These are phyloP conservation scores for Mastacembelus armatus DNA, from an alignment of 2,797 vertebrate genomes.

Conservation along the genomic window DNA sequence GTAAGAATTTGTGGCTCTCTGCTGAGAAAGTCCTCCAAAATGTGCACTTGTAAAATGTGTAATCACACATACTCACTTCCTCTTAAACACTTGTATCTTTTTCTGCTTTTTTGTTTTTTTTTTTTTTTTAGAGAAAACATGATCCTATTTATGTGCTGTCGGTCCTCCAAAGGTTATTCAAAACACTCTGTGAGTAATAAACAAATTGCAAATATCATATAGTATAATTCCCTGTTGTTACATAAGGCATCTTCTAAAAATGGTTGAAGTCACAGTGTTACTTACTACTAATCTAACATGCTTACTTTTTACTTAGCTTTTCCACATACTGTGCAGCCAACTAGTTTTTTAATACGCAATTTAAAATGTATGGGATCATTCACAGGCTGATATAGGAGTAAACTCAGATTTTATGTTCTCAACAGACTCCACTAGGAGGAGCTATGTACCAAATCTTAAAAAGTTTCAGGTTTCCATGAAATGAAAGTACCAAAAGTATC, in stretches of 20 bases:
- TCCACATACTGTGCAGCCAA: neutral
- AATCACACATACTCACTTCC: neutral
- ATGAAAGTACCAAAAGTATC: conserved; percentile 10
- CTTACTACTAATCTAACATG: neutral
- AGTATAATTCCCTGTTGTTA: neutral
- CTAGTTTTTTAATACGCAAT: neutral
- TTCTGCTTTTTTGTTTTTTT: conserved; percentile 4
- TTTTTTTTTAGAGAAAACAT: conserved; percentile 85
- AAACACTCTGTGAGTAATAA: conserved; percentile 90
- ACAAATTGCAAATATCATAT: neutral
- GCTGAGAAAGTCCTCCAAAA: neutral
- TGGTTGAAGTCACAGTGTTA: neutral
- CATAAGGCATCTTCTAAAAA: neutral
- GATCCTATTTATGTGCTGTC: conserved; percentile 90
- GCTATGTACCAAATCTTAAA: conserved; percentile 35
- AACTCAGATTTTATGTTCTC: neutral
- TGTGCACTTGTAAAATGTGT: neutral
- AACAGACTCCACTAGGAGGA: conserved; percentile 59
- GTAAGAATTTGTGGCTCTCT: conserved; percentile 80
- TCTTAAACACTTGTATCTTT: conserved; percentile 5
- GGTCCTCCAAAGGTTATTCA: conserved; percentile 89
- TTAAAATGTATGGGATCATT: neutral
- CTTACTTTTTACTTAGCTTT: neutral
- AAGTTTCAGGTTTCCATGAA: conserved; percentile 15
- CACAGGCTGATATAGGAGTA: too few relatives aligned